These are phyloP conservation scores for Phalanger gymnotis DNA, from an alignment of 2,797 vertebrate genomes.

Conservation along the genomic window DNA sequence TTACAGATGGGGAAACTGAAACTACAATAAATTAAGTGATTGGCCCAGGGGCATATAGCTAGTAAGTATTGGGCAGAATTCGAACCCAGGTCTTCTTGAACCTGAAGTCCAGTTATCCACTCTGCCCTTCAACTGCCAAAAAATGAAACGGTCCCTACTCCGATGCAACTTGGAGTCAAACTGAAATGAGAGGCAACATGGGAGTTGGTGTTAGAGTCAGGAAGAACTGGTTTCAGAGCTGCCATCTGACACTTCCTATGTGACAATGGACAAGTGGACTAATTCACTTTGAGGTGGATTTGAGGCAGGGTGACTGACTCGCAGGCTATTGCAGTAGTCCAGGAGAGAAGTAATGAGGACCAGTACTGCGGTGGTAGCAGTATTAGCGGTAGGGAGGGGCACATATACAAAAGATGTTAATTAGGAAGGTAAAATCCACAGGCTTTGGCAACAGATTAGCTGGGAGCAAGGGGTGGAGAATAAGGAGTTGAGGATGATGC, in stretches of 20 bases:
- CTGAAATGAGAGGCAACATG: background rate
- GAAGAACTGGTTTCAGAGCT: background rate
- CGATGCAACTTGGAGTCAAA: background rate
- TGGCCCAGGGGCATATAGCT: background rate
- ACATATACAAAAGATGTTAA: background rate
- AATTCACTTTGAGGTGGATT: no score
- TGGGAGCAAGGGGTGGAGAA: accelerated
- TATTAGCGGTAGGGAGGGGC: no score
- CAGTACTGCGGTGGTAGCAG: background rate
- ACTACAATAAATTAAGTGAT: background rate
- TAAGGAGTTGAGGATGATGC: background rate
- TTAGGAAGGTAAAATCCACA: background rate
- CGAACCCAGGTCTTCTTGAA: background rate
- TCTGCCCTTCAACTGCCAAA: background rate
- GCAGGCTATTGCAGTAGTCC: no score
- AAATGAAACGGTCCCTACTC: background rate
- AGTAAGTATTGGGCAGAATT: background rate
- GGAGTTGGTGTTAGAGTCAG: background rate
- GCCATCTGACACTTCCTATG: background rate
- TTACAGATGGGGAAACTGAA: background rate
- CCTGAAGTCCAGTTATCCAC: background rate
- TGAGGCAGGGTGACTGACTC: background rate
- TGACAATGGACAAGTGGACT: background rate
- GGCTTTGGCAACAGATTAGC: background rate
- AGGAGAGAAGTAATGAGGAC: background rate